Percentiles rank a stretch among this genome's conserved stretches.
These are phyloP conservation scores for Sesia bembeciformis DNA, from an alignment of 2,888 invertebrate genomes.

Conservation along the genomic window DNA sequence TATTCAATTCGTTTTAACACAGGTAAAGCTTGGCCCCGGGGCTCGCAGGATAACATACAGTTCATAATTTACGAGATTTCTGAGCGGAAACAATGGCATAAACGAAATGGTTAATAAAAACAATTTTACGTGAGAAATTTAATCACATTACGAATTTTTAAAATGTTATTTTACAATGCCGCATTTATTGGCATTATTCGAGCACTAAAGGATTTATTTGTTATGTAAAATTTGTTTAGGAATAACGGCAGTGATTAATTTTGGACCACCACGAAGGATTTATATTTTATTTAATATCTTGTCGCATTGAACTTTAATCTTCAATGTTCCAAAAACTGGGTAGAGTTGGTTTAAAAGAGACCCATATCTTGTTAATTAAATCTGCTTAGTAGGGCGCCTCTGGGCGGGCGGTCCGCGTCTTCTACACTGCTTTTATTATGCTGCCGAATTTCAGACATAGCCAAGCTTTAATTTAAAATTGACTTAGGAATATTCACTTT, in stretches of 20 bases:
- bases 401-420: constrained; percentile 44
- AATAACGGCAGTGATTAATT: neutral
- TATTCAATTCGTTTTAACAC: constrained; percentile 69
- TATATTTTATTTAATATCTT: constrained; percentile 42
- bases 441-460: constrained; percentile 63
- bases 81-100: constrained; percentile 58
- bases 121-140: constrained; percentile 17
- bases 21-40: constrained; percentile 50
- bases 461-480: constrained; percentile 65
- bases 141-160: neutral
- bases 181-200: neutral
- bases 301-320: constrained; percentile 65
- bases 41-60: constrained; percentile 56
- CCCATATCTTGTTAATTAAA: constrained; percentile 74
- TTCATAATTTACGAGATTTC: constrained; percentile 65
- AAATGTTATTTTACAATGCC: neutral
- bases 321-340: constrained; percentile 63
- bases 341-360: constrained; percentile 65
- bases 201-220: neutral
- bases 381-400: constrained; percentile 63
- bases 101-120: constrained; percentile 65
- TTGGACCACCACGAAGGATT: neutral
- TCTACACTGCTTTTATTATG: constrained; percentile 43
- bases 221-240: neutral
- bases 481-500: constrained; percentile 30